Base-by-base conservation (phyloP, 2,888 invertebrate species). In the Pocota personata region DNA sequence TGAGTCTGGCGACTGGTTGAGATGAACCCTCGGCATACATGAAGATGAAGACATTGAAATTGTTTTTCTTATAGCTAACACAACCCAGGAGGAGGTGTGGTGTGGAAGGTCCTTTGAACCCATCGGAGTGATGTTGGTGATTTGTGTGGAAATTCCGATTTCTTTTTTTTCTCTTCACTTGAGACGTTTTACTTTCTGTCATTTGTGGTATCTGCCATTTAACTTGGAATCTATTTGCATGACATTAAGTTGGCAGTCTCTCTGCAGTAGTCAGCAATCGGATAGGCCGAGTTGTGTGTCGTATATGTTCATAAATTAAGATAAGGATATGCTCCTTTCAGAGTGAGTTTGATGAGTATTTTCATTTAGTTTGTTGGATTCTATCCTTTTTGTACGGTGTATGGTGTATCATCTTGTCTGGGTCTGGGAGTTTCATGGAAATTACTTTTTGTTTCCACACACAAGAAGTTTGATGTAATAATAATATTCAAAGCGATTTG, bases 151-250 rank as follows among this genome's bases (percentile, higher is more conserved):
- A 72, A 64, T 66, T 30, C 40, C 6, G 14, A 46, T 50, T 43
- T 79, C 37, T 67, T 32, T 72, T 48, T 30, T 14, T 14, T 14
- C 21, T 30, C 10, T 46, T 14, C 10, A 40, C 14, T 37, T 48
- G 35, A 50, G n/a, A 50, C 12, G 71, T 58, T 58, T 43, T 40
- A 10, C 58, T 58, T 62, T 57, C 40, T n/a, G 55, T 50, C 16
- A 24, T 19, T 50, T 19, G 50, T 48, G 48, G 12, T 76, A 62
- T 69, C 66, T 72, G 50, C 48, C 71, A 71, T 82, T 66, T 72
- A 60, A 66, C 52, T 52, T 60, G 50, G 71, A 82, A 77, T 82
- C 71, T 77, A 77, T 82, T 82, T 82, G 77, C 82, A 82, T 82
- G 82, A 48, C 77, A 82, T 77, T 82, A 52, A 71, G 77, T 77